Percentiles rank a stretch among this genome's conserved stretches.
These are phyloP conservation scores for Eristalinus aeneus DNA, from an alignment of 2,888 invertebrate species.

Conservation along the genomic window DNA sequence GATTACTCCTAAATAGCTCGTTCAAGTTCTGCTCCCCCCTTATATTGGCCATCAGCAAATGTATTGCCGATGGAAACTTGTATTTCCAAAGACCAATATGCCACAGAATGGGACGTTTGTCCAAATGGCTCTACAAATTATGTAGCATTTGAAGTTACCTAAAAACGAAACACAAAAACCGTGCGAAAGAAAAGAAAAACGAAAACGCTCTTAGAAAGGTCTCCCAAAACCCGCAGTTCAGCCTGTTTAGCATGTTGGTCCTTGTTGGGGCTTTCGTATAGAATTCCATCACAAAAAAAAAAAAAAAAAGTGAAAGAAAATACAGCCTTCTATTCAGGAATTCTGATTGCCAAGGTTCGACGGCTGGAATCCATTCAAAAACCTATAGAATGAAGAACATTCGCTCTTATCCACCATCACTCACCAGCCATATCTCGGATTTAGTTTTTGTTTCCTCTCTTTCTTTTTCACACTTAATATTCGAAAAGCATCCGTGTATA, in stretches of 20 bases:
- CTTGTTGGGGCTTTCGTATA: conserved; percentile 4
- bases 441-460: conserved; percentile 26
- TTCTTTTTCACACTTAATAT: conserved; percentile 56
- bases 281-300: not conserved
- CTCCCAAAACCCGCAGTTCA: not conserved
- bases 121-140: not conserved
- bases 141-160: not conserved
- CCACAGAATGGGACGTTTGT: not conserved
- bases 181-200: not conserved
- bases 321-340: conserved; percentile 34
- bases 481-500: conserved; percentile 58
- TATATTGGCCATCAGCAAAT: not conserved
- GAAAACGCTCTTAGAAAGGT: not conserved
- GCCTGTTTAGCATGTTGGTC: not conserved
- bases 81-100: not conserved
- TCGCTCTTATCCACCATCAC: not conserved
- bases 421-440: conserved; percentile 24
- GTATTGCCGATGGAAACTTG: not conserved
- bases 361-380: conserved; percentile 26
- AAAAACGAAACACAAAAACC: not conserved
- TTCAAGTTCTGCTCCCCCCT: not conserved
- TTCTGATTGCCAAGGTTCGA: conserved; percentile 56
- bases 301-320: not conserved
- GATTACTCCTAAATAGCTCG: not conserved
- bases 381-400: conserved; percentile 16